phyloP scores from a whole-genome alignment of 2,797 vertebrate genomes.

The Phrynocephalus vlangalii region DNA sequence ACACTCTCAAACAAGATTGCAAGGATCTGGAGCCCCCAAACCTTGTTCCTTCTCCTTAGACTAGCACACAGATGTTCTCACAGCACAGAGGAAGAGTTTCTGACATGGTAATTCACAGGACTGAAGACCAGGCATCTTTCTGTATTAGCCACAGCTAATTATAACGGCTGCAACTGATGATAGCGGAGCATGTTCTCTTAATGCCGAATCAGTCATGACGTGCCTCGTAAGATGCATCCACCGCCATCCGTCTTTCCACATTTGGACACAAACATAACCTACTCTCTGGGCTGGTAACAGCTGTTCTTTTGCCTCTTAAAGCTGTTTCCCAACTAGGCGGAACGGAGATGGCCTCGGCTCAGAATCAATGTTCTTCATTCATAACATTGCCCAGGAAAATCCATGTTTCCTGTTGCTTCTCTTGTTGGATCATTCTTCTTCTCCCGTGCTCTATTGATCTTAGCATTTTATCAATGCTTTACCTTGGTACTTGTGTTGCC shows the following conservation, averaged over 20 bases:
- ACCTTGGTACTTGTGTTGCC: not conserved
- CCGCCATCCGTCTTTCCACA: not conserved
- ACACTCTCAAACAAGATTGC: not conserved
- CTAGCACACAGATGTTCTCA: not conserved
- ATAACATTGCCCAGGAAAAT: not conserved
- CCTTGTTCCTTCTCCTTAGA: not conserved
- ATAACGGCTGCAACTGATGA: not conserved
- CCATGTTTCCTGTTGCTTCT: constrained; percentile 29
- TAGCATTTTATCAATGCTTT: constrained; percentile 11
- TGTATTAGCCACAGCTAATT: not conserved
- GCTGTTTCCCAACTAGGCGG: constrained; percentile 18
- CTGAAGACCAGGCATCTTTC: not conserved
- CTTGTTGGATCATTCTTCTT: constrained; percentile 30
- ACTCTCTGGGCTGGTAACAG: constrained; percentile 19
- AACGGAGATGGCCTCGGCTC: constrained; percentile 5
- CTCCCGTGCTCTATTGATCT: not conserved
- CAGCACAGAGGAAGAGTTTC: not conserved
- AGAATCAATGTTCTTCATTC: constrained; percentile 32
- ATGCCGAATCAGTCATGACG: not conserved
- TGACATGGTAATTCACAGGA: not conserved
- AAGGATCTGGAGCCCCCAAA: not conserved
- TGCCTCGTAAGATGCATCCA: constrained; percentile 2
- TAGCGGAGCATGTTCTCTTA: not conserved
- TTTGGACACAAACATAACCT: not conserved
- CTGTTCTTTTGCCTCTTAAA: constrained; percentile 27